These are phyloP conservation scores for Trogon surrucura DNA, from an alignment of 2,113 vertebrate genomes.

Conservation along the genomic window DNA sequence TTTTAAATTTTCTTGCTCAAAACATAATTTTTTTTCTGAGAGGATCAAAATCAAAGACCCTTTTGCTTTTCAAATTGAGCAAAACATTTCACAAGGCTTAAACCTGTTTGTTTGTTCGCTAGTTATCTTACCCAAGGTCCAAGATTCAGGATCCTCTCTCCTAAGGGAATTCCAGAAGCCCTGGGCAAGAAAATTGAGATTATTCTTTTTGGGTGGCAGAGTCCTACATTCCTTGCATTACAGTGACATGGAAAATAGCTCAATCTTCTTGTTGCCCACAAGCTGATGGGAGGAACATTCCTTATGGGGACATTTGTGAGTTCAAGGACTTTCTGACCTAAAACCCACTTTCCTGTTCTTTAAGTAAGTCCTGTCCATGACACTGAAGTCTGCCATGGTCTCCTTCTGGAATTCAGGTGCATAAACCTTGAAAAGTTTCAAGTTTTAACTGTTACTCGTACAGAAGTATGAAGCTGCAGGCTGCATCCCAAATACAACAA, in stretches of 20 bases:
- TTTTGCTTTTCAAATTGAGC: background rate
- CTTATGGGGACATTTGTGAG: background rate
- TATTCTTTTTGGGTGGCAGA: background rate
- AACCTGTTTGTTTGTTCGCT: background rate
- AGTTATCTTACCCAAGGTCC: background rate
- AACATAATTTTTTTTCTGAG: background rate
- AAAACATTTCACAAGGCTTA: background rate
- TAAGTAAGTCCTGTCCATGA: background rate
- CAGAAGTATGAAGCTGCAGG: background rate
- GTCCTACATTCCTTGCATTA: background rate
- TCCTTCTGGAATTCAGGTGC: background rate
- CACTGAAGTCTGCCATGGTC: background rate
- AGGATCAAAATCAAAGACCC: background rate
- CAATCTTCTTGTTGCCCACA: background rate
- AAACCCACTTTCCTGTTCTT: background rate
- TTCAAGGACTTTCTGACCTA: background rate
- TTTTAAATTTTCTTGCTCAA: background rate
- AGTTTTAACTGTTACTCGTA: background rate
- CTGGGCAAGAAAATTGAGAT: background rate
- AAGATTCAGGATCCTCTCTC: background rate
- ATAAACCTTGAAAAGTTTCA: background rate
- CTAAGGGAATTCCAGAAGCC: background rate
- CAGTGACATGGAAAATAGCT: background rate
- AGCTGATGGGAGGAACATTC: background rate
- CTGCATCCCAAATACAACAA: background rate